These are phyloP conservation scores for Spodoptera litura DNA, from an alignment of 1,140 invertebrate species.

Conservation along the genomic window DNA sequence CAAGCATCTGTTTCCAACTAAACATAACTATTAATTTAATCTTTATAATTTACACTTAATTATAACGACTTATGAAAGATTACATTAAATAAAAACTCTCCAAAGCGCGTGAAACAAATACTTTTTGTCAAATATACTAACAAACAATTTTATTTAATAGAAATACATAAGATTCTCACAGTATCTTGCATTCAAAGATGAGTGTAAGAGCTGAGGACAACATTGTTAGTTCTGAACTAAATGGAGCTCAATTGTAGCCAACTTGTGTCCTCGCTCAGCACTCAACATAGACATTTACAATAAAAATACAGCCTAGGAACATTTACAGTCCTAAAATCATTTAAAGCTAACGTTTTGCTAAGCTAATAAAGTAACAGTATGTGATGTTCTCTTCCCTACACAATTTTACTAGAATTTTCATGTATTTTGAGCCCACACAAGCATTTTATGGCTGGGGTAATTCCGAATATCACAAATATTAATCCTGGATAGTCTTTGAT, in stretches of 20 bases:
- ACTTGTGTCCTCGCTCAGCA: neutral
- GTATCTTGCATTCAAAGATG: neutral
- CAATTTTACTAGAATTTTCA: neutral
- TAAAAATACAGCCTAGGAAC: constrained; percentile 22
- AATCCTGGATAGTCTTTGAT: constrained; percentile 39
- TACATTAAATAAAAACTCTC: constrained; percentile 8
- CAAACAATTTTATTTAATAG: constrained; percentile 21
- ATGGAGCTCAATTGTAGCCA: neutral
- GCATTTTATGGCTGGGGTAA: neutral
- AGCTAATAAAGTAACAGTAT: constrained; percentile 44
- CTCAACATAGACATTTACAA: neutral
- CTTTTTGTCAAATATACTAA: neutral
- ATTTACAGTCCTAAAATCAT: constrained; percentile 6
- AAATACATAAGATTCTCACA: constrained; percentile 28
- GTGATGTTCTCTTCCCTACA: constrained; percentile 15
- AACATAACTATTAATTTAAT: constrained; percentile 24
- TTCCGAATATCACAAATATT: constrained; percentile 5
- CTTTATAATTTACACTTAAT: constrained; percentile 14
- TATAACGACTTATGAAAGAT: constrained; percentile 6
- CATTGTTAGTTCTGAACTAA: neutral
- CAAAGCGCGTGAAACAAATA: neutral
- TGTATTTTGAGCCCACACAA: constrained; percentile 31
- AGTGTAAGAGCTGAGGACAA: neutral
- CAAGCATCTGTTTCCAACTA: constrained; percentile 13
- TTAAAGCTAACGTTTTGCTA: constrained; percentile 41